Percentiles rank a stretch among this genome's conserved stretches.
phyloP scores from a whole-genome alignment of 2,888 invertebrate genomes.

The Nebria brevicollis region DNA sequence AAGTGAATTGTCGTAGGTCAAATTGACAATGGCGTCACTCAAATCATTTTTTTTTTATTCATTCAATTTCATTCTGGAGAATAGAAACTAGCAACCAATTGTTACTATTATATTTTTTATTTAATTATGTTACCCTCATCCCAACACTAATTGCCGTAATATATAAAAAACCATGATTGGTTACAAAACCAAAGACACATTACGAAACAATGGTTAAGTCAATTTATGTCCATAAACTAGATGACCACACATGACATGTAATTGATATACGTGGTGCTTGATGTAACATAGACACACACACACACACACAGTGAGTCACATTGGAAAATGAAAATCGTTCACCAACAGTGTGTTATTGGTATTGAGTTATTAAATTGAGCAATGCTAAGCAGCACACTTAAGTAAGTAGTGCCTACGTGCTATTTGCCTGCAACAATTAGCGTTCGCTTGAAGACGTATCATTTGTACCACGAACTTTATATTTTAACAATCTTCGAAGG shows the following conservation, averaged over 20 bases:
- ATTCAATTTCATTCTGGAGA: too few relatives aligned
- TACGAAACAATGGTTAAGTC: not conserved
- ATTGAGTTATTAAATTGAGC: not conserved
- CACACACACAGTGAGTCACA: not conserved
- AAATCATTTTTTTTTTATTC: too few relatives aligned
- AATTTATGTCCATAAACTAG: slow-evolving; percentile 18
- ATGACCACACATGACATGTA: slow-evolving; percentile 26
- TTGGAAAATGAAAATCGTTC: not conserved
- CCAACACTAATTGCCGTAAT: too few relatives aligned
- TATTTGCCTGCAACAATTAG: not conserved
- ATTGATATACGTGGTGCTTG: slow-evolving; percentile 15
- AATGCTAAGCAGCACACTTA: not conserved
- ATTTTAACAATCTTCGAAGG: not conserved
- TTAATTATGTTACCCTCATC: too few relatives aligned
- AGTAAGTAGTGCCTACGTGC: not conserved
- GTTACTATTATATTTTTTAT: too few relatives aligned
- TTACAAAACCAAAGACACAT: not conserved
- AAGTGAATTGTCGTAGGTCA: too few relatives aligned
- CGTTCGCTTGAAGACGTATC: not conserved
- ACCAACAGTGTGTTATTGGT: not conserved
- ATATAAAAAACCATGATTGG: too few relatives aligned
- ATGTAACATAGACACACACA: not conserved
- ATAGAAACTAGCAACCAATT: too few relatives aligned
- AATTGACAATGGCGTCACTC: too few relatives aligned
- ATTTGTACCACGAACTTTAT: not conserved